Evolutionary conservation across 1,140 invertebrate genomes (phyloP).

Genomic region (Drosophila ananassae): DNA sequence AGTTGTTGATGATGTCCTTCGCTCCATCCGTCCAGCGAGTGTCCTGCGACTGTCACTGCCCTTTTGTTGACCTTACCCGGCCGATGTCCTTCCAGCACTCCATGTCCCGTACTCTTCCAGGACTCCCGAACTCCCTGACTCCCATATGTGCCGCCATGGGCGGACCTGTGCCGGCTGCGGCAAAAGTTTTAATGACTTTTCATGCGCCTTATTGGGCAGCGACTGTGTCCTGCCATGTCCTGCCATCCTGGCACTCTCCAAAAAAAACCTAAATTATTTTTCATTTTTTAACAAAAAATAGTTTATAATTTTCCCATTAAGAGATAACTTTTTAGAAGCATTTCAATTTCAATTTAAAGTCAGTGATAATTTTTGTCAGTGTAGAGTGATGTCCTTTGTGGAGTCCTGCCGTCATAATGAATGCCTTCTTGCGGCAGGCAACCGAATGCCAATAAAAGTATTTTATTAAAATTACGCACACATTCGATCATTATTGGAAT

Average conservation of each 20-base stretch:
- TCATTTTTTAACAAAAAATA: too few species aligned
- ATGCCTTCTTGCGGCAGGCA: slow-evolving; percentile 54
- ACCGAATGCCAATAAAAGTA: slow-evolving; percentile 78
- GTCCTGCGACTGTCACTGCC: slow-evolving; percentile 48
- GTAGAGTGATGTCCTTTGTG: slow-evolving; percentile 21
- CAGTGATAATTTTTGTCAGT: slow-evolving; percentile 5
- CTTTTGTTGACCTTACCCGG: slow-evolving; percentile 65
- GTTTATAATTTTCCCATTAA: background rate
- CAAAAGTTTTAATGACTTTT: slow-evolving; percentile 80
- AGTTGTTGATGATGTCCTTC: slow-evolving; percentile 46
- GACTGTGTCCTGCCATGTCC: slow-evolving; percentile 36
- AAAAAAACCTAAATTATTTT: background rate
- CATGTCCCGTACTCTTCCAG: background rate
- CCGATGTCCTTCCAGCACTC: background rate
- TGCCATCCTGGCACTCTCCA: slow-evolving; percentile 2
- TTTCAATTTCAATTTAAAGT: too few species aligned
- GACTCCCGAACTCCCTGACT: slow-evolving; percentile 7
- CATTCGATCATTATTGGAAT: slow-evolving; percentile 81
- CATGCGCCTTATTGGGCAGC: slow-evolving; percentile 62
- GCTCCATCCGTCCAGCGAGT: background rate
- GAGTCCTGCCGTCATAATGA: slow-evolving; percentile 51
- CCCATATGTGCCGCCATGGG: slow-evolving; percentile 20
- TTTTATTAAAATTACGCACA: slow-evolving; percentile 82
- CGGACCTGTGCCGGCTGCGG: slow-evolving; percentile 40
- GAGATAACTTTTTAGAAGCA: background rate